Evolutionary conservation across 92 coral and sea anemone genomes (phyloP).

Genomic region (Diadumene lineata): DNA sequence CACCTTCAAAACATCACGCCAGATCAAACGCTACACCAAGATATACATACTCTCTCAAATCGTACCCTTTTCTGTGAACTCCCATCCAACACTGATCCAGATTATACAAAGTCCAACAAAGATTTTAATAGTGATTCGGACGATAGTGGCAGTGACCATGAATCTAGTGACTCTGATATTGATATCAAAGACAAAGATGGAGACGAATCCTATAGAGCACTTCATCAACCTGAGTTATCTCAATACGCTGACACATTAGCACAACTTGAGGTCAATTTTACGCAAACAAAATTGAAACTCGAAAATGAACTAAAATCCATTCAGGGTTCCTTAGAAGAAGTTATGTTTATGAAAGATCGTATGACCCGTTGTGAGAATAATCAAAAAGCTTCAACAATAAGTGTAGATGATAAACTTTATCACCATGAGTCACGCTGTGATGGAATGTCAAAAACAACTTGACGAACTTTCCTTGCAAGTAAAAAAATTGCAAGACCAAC

Average conservation of each 20-base stretch:
- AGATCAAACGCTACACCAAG: neutral
- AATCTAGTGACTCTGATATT: conserved; percentile 21
- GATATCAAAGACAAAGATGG: too few species aligned
- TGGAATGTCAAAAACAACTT: conserved; percentile 23
- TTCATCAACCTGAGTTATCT: neutral
- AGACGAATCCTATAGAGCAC: neutral
- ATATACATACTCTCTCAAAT: neutral
- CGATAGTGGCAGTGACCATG: conserved; percentile 6
- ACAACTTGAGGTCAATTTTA: conserved; percentile 18
- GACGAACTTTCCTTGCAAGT: conserved; percentile 31
- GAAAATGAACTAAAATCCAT: conserved; percentile 9
- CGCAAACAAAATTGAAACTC: conserved; percentile 12
- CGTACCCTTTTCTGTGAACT: neutral
- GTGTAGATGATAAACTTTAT: conserved; percentile 19
- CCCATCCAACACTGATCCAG: neutral
- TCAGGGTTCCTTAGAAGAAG: conserved; percentile 11
- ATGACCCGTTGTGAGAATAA: neutral
- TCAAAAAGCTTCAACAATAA: neutral
- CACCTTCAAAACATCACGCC: neutral
- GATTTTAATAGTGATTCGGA: neutral
- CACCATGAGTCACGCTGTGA: neutral
- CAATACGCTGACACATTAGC: conserved; percentile 11
- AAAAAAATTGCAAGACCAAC: conserved; percentile 45
- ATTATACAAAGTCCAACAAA: too few species aligned
- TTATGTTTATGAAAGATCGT: conserved; percentile 13